Conservation (phyloP, 2,888 invertebrate genomes). For the Caenorhabditis macrosperma region DNA sequence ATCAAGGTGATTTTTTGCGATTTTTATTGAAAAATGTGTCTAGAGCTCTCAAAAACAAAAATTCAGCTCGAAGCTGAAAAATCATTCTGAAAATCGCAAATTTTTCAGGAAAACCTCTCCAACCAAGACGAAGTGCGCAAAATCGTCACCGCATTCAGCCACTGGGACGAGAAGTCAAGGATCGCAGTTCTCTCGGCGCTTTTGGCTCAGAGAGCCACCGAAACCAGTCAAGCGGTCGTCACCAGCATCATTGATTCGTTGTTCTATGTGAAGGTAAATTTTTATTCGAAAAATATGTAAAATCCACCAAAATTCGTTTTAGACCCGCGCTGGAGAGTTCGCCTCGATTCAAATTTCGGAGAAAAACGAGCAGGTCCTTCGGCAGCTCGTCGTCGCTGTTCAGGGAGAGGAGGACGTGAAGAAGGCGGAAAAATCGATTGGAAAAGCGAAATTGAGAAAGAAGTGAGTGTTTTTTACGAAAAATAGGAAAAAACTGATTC, state of each 20-base stretch:
- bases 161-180: constrained; percentile 55
- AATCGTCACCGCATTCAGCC: constrained; percentile 40
- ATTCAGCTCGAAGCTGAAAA: not conserved
- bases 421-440: constrained; percentile 57
- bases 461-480: constrained; percentile 26
- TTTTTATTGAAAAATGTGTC: not conserved
- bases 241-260: constrained; percentile 53
- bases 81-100: too few species aligned
- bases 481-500: not conserved
- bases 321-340: constrained; percentile 67
- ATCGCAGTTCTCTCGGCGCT: constrained; percentile 35
- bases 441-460: constrained; percentile 38
- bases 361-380: constrained; percentile 62
- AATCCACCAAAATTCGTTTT: not conserved
- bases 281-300: not conserved
- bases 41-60: not conserved
- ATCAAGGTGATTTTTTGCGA: constrained; percentile 30
- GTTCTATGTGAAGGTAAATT: constrained; percentile 52
- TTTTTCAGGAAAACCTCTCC: constrained; percentile 42
- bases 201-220: constrained; percentile 38
- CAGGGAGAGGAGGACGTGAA: constrained; percentile 59
- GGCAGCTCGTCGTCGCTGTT: constrained; percentile 54
- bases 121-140: constrained; percentile 55
- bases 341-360: constrained; percentile 64
- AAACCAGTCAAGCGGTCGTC: constrained; percentile 47